Conservation (phyloP, 2,888 invertebrate genomes). For the Myopa tessellatipennis region DNA sequence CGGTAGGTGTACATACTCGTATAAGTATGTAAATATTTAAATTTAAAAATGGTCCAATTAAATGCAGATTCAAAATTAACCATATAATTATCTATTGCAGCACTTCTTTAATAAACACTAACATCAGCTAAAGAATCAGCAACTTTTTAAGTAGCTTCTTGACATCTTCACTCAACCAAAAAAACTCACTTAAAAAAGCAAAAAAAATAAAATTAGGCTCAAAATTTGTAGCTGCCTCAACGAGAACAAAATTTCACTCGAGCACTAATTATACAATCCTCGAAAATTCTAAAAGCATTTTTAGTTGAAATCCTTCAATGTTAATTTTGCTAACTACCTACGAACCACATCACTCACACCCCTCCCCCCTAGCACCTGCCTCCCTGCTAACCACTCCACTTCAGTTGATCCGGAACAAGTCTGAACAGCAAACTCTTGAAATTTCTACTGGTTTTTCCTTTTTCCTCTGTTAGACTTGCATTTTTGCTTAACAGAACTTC, state of each 20-base stretch:
- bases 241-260: background rate
- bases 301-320: background rate
- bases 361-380: background rate
- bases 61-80: too few species aligned
- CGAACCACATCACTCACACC: background rate
- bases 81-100: too few species aligned
- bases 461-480: background rate
- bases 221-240: background rate
- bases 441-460: background rate
- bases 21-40: too few species aligned
- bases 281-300: background rate
- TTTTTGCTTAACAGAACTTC: background rate
- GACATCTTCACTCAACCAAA: too few species aligned
- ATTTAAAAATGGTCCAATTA: too few species aligned
- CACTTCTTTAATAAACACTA: too few species aligned
- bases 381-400: background rate
- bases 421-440: background rate
- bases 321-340: constrained; percentile 4
- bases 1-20: too few species aligned
- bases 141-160: too few species aligned
- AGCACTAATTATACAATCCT: background rate
- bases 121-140: too few species aligned
- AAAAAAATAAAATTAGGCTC: too few species aligned
- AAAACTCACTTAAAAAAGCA: too few species aligned
- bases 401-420: background rate